Base-by-base conservation (phyloP, 1,140 invertebrate species). In the Drosophila novamexicana region DNA sequence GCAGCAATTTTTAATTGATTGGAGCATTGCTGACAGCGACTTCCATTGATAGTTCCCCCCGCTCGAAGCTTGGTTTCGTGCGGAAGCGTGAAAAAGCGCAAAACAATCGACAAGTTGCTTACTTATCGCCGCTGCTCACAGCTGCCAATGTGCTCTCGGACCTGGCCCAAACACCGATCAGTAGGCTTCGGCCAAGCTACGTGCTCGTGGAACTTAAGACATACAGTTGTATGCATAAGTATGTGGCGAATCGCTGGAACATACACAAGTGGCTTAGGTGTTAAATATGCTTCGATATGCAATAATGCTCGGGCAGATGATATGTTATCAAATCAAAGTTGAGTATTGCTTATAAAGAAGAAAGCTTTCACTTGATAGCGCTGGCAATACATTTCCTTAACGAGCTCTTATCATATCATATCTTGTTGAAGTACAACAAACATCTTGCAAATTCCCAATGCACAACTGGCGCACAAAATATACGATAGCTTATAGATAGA, bases 1-100 rank as follows among this genome's bases (percentile, higher is more conserved):
- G 64, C 63, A 50, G 53, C 76, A 80, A 70, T 74, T 88, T 79
- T 89, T 83, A 88, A 83, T 88, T 88, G 83, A 83, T 83, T 69
- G 56, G 29, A 62, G 42, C 63, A 68, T 29, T 69, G 64, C 69
- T 59, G 75, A 62, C 61, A 67, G 66, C 54, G 75, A 64, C 56
- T 50, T 42, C 16, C 75, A 81, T 73, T 75, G 79, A 82, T 77
- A 81, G 52, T 7, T 6, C 50, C 18, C 10, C 22, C 22, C 22
- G 22, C 22, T n/a, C 42, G 53, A 40, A 37, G 32, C 12, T 16
- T 40, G 40, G 63, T 62, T 74, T 70, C 80, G 80, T 79, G 80
- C 16, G 76, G 62, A 71, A 49, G 62, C 44, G 42, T 18, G 40
- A 58, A 67, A 67, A 64, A 64, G 52, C 64, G 32, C 14, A 18